Base-by-base conservation (phyloP, 1,140 invertebrate genomes). In the Meloidogyne exigua region DNA sequence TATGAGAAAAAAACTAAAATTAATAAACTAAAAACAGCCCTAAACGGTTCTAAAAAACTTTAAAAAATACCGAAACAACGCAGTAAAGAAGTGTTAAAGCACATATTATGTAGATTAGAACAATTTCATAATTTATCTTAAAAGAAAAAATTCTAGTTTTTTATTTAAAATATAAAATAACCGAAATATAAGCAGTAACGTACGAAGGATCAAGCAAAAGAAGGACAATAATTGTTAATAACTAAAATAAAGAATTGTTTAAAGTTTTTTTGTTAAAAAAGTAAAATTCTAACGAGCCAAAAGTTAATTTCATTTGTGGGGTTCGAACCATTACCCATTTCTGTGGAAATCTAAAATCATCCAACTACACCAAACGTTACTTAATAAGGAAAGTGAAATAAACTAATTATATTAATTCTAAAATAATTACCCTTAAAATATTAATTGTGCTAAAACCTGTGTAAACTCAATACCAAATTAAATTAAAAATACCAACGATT, bases 101-200 rank as follows among this genome's bases (percentile, higher is more conserved):
- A 36, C 76, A 28, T 63, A 84, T 78, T 57, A 83, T 80, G 57
- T 83, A 83, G 39, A 84, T 84, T 21, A 83, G 25, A 18, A 83
- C 80, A 39, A 83, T 82, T 68, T 82, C 44, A 71, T 26, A 18
- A 36, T 68, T 68, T 68, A 42, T 42, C 28, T 67, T 5, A 21
- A 67, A 28, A 21, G 4, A 18, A 28, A n/a, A n/a, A 36, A n/a
- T 21, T 11, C 25, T 28, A 68, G 10, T 7, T 10, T 25, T 13
- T 25, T 42, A n/a, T 0, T 12, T 42, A 23, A 70, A 42, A 42
- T 21, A 80, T 49, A 81, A 83, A 42, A 82, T 84, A 36, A 83
- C 72, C n/a, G 82, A 76, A 68, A 84, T 82, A 64, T 83, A 83
- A 15, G 81, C 80, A 11, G 80, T 82, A 11, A 84, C 77, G 32